A percentile compares a stretch with the other conserved stretches of the same genome.
These are phyloP conservation scores for Serripes groenlandicus DNA, from an alignment of 2,888 invertebrate genomes.

Conservation along the genomic window DNA sequence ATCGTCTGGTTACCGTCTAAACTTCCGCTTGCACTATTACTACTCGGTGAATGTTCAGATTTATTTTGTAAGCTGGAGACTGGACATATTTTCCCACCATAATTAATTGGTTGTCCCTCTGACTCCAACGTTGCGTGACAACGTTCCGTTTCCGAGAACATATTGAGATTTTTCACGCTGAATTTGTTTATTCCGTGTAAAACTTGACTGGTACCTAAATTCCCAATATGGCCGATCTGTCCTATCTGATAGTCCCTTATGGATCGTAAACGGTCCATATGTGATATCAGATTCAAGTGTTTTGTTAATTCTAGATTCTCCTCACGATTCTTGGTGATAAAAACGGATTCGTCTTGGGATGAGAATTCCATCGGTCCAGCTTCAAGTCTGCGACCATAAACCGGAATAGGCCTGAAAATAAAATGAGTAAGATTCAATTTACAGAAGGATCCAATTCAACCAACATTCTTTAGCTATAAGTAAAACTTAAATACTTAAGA, in stretches of 20 bases:
- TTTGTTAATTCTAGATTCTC: conserved; percentile 54
- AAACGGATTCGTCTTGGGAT: conserved; percentile 38
- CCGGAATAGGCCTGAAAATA: conserved; percentile 75
- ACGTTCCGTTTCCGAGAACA: conserved; percentile 28
- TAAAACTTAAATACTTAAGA: too few relatives aligned
- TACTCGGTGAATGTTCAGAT: background rate
- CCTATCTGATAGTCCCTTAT: conserved; percentile 58
- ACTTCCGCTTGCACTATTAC: background rate
- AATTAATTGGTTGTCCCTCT: conserved; percentile 27
- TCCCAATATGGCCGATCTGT: conserved; percentile 48
- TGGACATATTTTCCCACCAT: conserved; percentile 27
- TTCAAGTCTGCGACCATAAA: conserved; percentile 71
- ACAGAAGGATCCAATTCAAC: too few relatives aligned
- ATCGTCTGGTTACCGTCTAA: background rate
- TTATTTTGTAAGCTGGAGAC: conserved; percentile 14
- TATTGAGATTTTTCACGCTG: conserved; percentile 48
- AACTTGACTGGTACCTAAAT: conserved; percentile 46
- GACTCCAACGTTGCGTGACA: conserved; percentile 44
- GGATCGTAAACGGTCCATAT: conserved; percentile 49
- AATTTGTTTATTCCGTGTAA: conserved; percentile 60
- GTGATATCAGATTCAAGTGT: conserved; percentile 59
- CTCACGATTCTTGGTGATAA: conserved; percentile 26
- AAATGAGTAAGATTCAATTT: too few relatives aligned
- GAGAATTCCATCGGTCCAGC: conserved; percentile 40
- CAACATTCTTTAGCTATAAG: too few relatives aligned